Evolutionary conservation across 2,113 vertebrate species (phyloP).

Genomic region (Dromiciops gliroides): DNA sequence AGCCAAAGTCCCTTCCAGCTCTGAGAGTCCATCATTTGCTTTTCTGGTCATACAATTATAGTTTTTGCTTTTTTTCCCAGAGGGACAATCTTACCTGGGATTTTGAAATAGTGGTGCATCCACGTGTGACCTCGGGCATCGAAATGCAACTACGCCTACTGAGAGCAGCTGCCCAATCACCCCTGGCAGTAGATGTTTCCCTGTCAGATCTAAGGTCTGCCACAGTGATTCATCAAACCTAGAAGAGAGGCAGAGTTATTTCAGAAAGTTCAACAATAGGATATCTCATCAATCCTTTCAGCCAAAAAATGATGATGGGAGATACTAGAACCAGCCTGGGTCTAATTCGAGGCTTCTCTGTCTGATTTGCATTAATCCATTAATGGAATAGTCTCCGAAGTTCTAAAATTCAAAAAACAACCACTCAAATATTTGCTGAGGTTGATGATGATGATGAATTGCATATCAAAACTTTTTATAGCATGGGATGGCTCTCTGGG

Average conservation of each 20-base stretch:
- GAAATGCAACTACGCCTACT: conserved; percentile 87
- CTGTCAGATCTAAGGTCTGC: conserved; percentile 92
- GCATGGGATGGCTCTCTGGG: not conserved
- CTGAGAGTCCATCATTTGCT: not conserved
- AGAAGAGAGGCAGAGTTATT: conserved; percentile 28
- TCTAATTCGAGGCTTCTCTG: not conserved
- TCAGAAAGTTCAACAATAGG: not conserved
- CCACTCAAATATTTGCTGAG: not conserved
- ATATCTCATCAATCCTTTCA: rapidly evolving
- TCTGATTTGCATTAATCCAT: not conserved
- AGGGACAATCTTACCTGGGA: conserved; percentile 83
- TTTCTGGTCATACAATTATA: not conserved
- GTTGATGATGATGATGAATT: not conserved
- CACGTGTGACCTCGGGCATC: conserved; percentile 91
- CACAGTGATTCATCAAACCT: conserved; percentile 96
- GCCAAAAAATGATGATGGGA: rapidly evolving
- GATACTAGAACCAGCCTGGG: not conserved
- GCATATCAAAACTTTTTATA: not conserved
- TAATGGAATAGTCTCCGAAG: not conserved
- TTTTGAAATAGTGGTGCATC: conserved; percentile 83
- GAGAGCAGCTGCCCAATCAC: conserved; percentile 88
- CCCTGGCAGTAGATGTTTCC: conserved; percentile 83
- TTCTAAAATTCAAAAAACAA: not conserved
- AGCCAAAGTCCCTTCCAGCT: not conserved
- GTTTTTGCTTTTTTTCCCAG: not conserved